phyloP scores from a whole-genome alignment of 1,140 invertebrate species.

The Camponotus pennsylvanicus region DNA sequence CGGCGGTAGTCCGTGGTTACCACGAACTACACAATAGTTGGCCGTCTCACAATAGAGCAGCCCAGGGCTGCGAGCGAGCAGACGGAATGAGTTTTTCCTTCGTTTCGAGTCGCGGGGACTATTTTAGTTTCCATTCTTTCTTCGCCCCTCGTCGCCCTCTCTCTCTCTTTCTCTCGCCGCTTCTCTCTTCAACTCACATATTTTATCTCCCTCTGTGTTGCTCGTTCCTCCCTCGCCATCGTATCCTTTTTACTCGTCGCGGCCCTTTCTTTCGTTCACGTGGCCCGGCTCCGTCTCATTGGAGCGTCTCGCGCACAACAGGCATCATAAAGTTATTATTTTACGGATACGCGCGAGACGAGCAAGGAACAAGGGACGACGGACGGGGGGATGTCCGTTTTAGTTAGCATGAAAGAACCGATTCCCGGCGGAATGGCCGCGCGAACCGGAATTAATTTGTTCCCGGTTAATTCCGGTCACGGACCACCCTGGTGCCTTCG shows the following conservation, averaged over 20 bases:
- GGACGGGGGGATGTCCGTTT: background rate
- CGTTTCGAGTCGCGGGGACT: constrained; percentile 73
- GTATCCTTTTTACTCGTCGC: constrained; percentile 5
- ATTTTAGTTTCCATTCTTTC: constrained; percentile 77
- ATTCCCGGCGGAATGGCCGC: constrained; percentile 36
- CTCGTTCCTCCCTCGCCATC: constrained; percentile 47
- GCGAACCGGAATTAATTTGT: constrained; percentile 71
- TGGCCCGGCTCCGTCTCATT: constrained; percentile 51
- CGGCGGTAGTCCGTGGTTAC: constrained; percentile 73
- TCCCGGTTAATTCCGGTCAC: constrained; percentile 65
- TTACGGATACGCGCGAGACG: constrained; percentile 66
- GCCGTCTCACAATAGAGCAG: constrained; percentile 72
- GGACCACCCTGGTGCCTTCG: constrained; percentile 66
- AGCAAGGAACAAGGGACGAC: background rate
- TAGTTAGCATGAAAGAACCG: background rate
- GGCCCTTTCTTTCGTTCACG: constrained; percentile 62
- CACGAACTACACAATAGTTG: constrained; percentile 78
- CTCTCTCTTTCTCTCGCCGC: constrained; percentile 18
- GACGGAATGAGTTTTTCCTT: constrained; percentile 79
- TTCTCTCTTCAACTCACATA: constrained; percentile 21
- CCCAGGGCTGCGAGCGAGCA: constrained; percentile 71
- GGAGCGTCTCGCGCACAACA: constrained; percentile 25
- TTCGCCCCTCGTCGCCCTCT: constrained; percentile 24
- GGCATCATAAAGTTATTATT: constrained; percentile 76
- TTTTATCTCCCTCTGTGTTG: constrained; percentile 42